Conservation (phyloP, 2,113 vertebrate species). For the Microcebus lehilahytsara region DNA sequence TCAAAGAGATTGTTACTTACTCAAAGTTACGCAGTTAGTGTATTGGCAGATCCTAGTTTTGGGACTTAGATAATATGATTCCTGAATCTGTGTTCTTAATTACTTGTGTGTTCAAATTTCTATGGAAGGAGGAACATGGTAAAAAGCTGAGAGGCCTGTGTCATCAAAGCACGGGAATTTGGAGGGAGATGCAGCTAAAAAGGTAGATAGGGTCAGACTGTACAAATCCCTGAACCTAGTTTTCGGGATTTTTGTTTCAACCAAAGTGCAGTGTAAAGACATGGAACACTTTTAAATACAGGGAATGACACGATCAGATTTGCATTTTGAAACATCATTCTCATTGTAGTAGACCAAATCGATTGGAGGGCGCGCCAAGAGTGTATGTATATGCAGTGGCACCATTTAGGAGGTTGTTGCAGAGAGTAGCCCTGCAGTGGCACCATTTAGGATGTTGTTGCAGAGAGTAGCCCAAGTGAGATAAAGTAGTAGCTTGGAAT, state of each 20-base stretch:
- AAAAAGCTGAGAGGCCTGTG: background rate
- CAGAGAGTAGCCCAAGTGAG: background rate
- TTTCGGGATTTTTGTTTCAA: conserved; percentile 34
- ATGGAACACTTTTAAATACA: background rate
- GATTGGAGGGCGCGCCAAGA: background rate
- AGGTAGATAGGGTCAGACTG: background rate
- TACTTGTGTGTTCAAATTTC: background rate
- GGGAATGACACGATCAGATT: background rate
- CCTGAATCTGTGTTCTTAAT: background rate
- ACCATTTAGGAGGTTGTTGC: too few relatives aligned
- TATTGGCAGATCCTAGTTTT: background rate
- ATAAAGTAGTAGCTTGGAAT: background rate
- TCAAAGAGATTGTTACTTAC: conserved; percentile 6
- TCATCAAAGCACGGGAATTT: background rate
- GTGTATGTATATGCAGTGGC: background rate
- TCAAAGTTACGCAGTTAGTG: background rate
- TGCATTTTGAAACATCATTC: conserved; percentile 32
- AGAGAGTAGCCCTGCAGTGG: background rate
- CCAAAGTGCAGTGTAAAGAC: background rate
- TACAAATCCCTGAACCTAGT: background rate
- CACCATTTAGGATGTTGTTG: background rate
- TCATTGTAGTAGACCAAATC: background rate
- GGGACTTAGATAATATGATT: conserved; percentile 13
- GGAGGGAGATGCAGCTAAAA: background rate
- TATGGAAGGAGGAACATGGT: background rate